Conservation (phyloP, 2,113 vertebrate genomes). For the Callocephalon fimbriatum region DNA sequence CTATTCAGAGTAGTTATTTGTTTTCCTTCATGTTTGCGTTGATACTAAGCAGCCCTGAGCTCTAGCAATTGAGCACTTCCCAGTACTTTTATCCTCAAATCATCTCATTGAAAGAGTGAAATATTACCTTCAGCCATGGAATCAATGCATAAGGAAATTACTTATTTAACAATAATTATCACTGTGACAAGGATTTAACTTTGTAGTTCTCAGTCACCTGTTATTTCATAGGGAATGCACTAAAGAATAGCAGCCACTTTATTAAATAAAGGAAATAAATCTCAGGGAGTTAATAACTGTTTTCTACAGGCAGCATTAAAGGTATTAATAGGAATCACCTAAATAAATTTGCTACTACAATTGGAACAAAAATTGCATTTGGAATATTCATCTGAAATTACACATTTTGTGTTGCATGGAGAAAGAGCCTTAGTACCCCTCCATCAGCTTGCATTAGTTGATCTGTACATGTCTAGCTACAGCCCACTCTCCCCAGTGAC, state of each 20-base stretch:
- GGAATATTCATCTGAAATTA: neutral
- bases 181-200: neutral
- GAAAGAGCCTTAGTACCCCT: neutral
- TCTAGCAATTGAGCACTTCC: neutral
- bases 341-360: neutral
- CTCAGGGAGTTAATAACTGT: neutral
- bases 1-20: neutral
- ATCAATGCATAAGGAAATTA: neutral
- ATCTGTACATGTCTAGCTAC: neutral
- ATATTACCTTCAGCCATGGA: neutral
- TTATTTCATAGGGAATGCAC: neutral
- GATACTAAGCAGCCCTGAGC: neutral
- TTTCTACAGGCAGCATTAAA: neutral
- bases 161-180: conserved; percentile 14
- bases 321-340: neutral
- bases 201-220: neutral
- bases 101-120: neutral
- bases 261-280: neutral
- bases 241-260: neutral
- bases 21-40: conserved; percentile 3
- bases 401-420: neutral
- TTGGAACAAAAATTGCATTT: neutral
- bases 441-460: rapidly evolving
- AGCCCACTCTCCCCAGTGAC: neutral
- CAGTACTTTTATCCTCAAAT: neutral